Percentiles rank a stretch among this genome's conserved stretches.
Evolutionary conservation across 1,140 invertebrate species (phyloP).

Genomic region (Protaetia brevitarsis): DNA sequence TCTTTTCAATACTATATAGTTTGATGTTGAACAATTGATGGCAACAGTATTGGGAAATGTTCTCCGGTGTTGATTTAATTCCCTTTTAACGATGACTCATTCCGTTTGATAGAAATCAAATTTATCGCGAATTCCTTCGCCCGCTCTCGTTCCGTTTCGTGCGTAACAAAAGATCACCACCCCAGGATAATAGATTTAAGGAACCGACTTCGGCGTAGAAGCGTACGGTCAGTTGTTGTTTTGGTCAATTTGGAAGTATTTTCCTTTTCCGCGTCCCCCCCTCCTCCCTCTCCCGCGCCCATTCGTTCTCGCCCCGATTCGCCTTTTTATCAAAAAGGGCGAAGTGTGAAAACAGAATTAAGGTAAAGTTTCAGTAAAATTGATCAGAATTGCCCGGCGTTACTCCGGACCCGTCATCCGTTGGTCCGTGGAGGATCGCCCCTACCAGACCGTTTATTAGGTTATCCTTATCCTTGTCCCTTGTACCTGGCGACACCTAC

Average conservation of each 20-base stretch:
- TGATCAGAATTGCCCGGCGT: constrained; percentile 54
- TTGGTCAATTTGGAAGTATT: constrained; percentile 18
- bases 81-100: too few relatives aligned
- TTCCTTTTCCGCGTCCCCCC: too few relatives aligned
- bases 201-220: constrained; percentile 32
- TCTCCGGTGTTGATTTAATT: too few relatives aligned
- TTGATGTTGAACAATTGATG: too few relatives aligned
- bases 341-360: constrained; percentile 58
- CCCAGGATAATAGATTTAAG: constrained; percentile 43
- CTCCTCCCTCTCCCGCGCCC: constrained; percentile 21
- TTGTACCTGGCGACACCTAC: constrained; percentile 36
- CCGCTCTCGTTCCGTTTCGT: neutral
- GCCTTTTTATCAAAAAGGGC: constrained; percentile 25
- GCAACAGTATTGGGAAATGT: too few relatives aligned
- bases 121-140: too few relatives aligned
- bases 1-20: too few relatives aligned
- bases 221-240: constrained; percentile 20
- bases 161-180: constrained; percentile 25
- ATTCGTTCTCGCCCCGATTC: too few relatives aligned
- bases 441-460: constrained; percentile 32
- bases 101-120: too few relatives aligned
- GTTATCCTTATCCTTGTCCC: constrained; percentile 29
- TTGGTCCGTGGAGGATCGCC: constrained; percentile 27
- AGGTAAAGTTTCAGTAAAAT: constrained; percentile 57
- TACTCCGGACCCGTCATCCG: constrained; percentile 35